phyloP scores from a whole-genome alignment of 2,113 vertebrate species.

The Oreotragus oreotragus region DNA sequence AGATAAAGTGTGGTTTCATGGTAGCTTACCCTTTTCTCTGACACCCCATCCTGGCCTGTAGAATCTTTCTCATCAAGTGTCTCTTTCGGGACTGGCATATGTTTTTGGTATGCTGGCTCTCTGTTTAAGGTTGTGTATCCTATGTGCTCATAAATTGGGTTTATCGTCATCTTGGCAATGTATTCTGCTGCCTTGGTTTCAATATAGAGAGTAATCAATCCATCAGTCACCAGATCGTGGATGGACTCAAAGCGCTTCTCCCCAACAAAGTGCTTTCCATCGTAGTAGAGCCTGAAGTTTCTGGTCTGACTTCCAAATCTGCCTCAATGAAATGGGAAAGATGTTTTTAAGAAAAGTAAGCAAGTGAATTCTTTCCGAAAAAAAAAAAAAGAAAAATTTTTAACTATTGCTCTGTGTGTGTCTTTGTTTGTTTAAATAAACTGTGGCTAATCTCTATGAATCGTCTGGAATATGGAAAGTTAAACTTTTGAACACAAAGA shows the following conservation, averaged over 20 bases:
- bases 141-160: constrained; percentile 92
- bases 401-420: constrained; percentile 54
- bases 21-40: constrained; percentile 95
- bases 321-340: constrained; percentile 83
- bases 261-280: constrained; percentile 91
- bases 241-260: constrained; percentile 92
- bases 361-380: constrained; percentile 75
- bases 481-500: constrained; percentile 64
- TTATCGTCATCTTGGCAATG: constrained; percentile 92
- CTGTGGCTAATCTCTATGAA: constrained; percentile 61
- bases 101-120: constrained; percentile 93
- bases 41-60: constrained; percentile 85
- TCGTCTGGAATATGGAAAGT: constrained; percentile 59
- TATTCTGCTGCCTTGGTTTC: constrained; percentile 91
- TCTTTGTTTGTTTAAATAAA: constrained; percentile 58
- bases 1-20: constrained; percentile 70
- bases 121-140: constrained; percentile 95
- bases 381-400: constrained; percentile 66
- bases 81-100: constrained; percentile 87
- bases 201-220: constrained; percentile 92
- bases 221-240: constrained; percentile 91
- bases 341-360: constrained; percentile 78
- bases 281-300: constrained; percentile 91
- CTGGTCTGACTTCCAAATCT: constrained; percentile 92
- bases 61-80: constrained; percentile 86